These are phyloP conservation scores for Pantherophis alleghaniensis DNA, from an alignment of 2,797 vertebrate genomes.

Conservation along the genomic window DNA sequence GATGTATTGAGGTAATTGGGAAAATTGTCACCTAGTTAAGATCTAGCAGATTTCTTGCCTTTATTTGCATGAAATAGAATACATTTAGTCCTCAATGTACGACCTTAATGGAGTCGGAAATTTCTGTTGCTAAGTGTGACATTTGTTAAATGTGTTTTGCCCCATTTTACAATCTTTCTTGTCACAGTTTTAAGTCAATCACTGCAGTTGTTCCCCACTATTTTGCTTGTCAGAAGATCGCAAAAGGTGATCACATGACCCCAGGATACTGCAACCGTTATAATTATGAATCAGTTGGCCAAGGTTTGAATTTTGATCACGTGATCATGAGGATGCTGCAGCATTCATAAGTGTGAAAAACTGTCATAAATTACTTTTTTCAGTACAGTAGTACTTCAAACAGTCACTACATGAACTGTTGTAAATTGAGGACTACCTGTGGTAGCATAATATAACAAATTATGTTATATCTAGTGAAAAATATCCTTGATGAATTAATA, in stretches of 20 bases:
- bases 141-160: background rate
- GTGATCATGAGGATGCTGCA: too few relatives aligned
- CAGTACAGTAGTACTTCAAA: background rate
- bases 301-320: too few relatives aligned
- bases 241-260: too few relatives aligned
- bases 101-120: background rate
- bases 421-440: conserved; percentile 6
- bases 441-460: background rate
- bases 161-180: background rate
- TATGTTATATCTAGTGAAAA: background rate
- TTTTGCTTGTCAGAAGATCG: too few relatives aligned
- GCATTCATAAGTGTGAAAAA: too few relatives aligned
- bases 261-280: too few relatives aligned
- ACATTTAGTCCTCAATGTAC: background rate
- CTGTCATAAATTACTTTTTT: too few relatives aligned
- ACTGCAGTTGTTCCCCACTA: background rate
- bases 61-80: conserved; percentile 49
- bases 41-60: background rate
- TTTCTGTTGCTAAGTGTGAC: background rate
- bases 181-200: background rate
- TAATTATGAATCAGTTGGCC: too few relatives aligned
- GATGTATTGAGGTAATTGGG: background rate
- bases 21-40: background rate
- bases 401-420: background rate
- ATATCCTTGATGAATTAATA: conserved; percentile 38